Evolutionary conservation across 1,140 invertebrate genomes (phyloP).

Genomic region (Dinothrombium tinctorium): DNA sequence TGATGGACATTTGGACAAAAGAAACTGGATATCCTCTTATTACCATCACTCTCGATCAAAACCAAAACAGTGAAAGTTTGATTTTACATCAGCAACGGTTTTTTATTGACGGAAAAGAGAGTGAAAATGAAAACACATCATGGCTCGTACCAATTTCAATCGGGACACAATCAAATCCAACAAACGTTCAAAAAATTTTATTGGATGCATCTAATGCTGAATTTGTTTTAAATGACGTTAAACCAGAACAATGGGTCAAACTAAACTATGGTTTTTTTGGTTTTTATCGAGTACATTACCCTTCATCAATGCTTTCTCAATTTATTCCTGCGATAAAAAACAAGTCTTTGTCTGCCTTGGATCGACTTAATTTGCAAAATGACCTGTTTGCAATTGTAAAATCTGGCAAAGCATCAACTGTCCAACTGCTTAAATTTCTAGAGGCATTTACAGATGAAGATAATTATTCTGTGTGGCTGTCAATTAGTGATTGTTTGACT

Average conservation of each 20-base stretch:
- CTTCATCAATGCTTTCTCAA: constrained; percentile 43
- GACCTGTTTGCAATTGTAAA: constrained; percentile 40
- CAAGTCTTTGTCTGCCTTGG: constrained; percentile 54
- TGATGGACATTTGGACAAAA: constrained; percentile 87
- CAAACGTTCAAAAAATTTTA: constrained; percentile 27
- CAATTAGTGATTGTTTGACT: constrained; percentile 45
- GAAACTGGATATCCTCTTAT: constrained; percentile 73
- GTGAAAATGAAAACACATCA: constrained; percentile 15
- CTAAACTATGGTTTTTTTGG: constrained; percentile 26
- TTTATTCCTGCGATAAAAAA: constrained; percentile 53
- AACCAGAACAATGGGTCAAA: constrained; percentile 8
- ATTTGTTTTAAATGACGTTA: constrained; percentile 17
- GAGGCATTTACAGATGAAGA: constrained; percentile 55
- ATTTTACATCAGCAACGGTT: constrained; percentile 60
- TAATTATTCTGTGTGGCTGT: constrained; percentile 76
- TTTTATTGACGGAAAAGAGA: constrained; percentile 42
- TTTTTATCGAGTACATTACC: constrained; percentile 52
- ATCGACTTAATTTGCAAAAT: constrained; percentile 67
- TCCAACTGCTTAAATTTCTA: constrained; percentile 44
- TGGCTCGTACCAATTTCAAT: constrained; percentile 80
- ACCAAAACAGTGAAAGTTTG: constrained; percentile 35
- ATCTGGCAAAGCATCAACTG: constrained; percentile 50
- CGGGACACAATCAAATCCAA: constrained; percentile 41
- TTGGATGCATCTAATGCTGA: constrained; percentile 29
- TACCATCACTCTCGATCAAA: constrained; percentile 19